Base-by-base conservation (phyloP, 2,888 invertebrate species). In the Nycteola revayana region DNA sequence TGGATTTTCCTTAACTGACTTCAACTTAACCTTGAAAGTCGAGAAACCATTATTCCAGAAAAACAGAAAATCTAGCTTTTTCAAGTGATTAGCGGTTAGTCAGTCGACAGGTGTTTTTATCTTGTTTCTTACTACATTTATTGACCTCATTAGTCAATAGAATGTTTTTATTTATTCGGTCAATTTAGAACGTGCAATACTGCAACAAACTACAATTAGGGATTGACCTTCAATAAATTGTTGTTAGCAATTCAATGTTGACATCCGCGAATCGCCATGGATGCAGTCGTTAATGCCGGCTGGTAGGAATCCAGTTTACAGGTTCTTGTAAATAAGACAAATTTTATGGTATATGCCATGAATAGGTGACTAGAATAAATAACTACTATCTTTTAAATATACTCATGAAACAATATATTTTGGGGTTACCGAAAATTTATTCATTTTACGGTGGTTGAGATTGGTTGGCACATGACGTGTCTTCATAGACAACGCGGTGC, bases 91-190 rank as follows among this genome's bases (percentile, higher is more conserved):
- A 75, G 72, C 50, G 66, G 60, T 69, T 70, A 70, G 68, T 63
- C 70, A 74, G 54, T 70, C 65, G 72, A 64, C 60, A 46, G 55
- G 52, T 66, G 54, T 82, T 82, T 80, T 85, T 83, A 63, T 69
- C 38, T 53, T 32, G 62, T 52, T 83, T 84, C 68, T 83, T 85
- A 69, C 66, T 45, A 54, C 62, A 57, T 49, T 58, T 65, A 59
- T 45, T 65, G 75, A 78, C 82, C 79, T 83, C 71, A 72, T 75
- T 77, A 66, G 60, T 51, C 56, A 65, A 53, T 54, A 60, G 63
- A 67, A 70, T 53, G 57, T 70, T 75, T 79, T 78, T 73, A 71
- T 75, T 66, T 60, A 64, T 56, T 60, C 46, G 48, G 50, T 56
- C 41, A 35, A 55, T 47, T 39, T 61, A 50, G 56, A n/a, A 62